Base-by-base conservation (phyloP, 2,888 invertebrate genomes). In the Volucella zonaria region DNA sequence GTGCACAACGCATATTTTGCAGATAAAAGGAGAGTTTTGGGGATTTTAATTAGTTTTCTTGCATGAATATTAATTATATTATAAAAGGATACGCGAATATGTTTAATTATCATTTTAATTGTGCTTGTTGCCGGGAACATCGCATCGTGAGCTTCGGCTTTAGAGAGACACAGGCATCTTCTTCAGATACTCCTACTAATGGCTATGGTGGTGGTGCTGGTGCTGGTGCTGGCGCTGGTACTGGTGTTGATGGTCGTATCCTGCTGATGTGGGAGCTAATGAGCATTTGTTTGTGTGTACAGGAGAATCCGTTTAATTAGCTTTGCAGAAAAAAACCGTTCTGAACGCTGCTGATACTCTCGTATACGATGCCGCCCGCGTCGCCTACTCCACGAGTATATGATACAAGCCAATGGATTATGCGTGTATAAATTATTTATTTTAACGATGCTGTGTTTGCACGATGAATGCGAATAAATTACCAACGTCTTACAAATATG, bases 1-100 rank as follows among this genome's bases (percentile, higher is more conserved):
- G 85, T 85, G 85, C 85, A 81, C 81, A 85, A 85, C 85, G 85
- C 85, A 85, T 85, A 85, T 85, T 85, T 85, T 85, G 81, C 74
- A 85, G 85, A 85, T 85, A 85, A 85, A 85, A 81, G 76, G 76
- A 80, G 85, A 76, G 81, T 85, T 85, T 85, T 76, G 71, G 85
- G 85, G 81, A 81, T 85, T 85, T 85, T 81, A 85, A 85, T 85
- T 85, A 85, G 85, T 85, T 85, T 83, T 81, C 85, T 85, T 85
- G 85, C 85, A 85, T 85, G 85, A 85, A 85, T 85, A 85, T 85
- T 85, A 85, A 85, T 85, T 81, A 85, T 85, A 85, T 85, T 81
- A 85, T 81, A 85, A 85, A 83, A 85, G 85, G 85, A 85, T 85
- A 85, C 76, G 85, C 85, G 85, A 85, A 85, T 85, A 85, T 85